Percentiles rank a stretch among this genome's conserved stretches.
phyloP scores from a whole-genome alignment of 2,888 invertebrate genomes.

The Pseudanteris insignis region DNA sequence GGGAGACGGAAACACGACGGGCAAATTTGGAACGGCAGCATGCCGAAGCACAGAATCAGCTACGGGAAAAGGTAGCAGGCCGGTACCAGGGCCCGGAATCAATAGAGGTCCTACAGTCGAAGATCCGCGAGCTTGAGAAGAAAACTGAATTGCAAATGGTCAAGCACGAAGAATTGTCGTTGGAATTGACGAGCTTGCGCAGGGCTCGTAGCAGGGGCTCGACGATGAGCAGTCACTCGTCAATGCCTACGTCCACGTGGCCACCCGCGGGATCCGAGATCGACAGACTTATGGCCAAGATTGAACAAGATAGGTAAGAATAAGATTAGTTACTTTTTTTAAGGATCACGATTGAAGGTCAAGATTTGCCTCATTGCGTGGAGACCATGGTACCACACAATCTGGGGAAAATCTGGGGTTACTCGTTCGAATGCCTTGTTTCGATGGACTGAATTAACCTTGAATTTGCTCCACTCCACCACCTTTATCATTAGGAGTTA shows the following conservation, averaged over 20 bases:
- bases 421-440: too few relatives aligned
- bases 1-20: slow-evolving; percentile 81
- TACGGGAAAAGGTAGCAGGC: slow-evolving; percentile 70
- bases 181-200: slow-evolving; percentile 83
- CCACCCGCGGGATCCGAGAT: slow-evolving; percentile 77
- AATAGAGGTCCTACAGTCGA: slow-evolving; percentile 79
- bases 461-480: too few relatives aligned
- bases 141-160: slow-evolving; percentile 78
- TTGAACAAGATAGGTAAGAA: slow-evolving; percentile 77
- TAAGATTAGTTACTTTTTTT: too few relatives aligned
- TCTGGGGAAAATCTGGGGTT: too few relatives aligned
- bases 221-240: slow-evolving; percentile 61
- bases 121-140: slow-evolving; percentile 89
- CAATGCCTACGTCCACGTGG: slow-evolving; percentile 67
- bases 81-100: slow-evolving; percentile 72
- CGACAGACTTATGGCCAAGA: slow-evolving; percentile 94
- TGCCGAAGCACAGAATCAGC: slow-evolving; percentile 78
- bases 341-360: too few relatives aligned
- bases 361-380: too few relatives aligned
- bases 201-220: slow-evolving; percentile 68
- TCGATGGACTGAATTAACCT: too few relatives aligned
- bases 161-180: slow-evolving; percentile 87
- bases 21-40: slow-evolving; percentile 82
- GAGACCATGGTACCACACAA: too few relatives aligned
- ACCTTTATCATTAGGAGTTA: too few relatives aligned